These are phyloP conservation scores for Anguilla japonica DNA, from an alignment of 2,113 vertebrate species.

Conservation along the genomic window DNA sequence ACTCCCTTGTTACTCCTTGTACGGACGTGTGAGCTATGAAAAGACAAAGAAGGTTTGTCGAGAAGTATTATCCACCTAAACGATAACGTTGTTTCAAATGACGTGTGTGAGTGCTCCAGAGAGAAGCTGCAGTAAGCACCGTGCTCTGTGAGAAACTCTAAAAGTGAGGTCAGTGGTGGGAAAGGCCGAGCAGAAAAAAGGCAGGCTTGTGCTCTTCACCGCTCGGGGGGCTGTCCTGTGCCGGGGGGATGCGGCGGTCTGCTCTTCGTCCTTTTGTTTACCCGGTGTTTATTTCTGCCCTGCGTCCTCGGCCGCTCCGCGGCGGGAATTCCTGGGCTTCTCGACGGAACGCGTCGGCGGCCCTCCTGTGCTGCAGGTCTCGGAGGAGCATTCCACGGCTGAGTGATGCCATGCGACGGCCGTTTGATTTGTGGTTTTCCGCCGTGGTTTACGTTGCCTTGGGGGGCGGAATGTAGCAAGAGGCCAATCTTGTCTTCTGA, in stretches of 20 bases:
- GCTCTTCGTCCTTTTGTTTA: neutral
- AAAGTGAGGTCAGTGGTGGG: neutral
- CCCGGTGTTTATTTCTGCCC: neutral
- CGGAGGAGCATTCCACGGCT: constrained; percentile 36
- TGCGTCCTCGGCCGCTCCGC: neutral
- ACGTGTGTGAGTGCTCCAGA: neutral
- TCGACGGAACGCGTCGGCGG: constrained; percentile 62
- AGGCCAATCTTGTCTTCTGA: constrained; percentile 24
- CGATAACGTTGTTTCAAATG: neutral
- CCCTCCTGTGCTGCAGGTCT: constrained; percentile 26
- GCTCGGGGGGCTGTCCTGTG: neutral
- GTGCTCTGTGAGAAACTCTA: neutral
- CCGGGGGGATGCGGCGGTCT: neutral
- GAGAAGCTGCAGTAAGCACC: neutral
- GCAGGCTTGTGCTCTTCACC: neutral
- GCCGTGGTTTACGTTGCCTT: constrained; percentile 30
- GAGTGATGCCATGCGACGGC: constrained; percentile 14
- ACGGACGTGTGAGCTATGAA: neutral
- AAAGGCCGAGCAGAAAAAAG: neutral
- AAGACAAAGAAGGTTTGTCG: neutral
- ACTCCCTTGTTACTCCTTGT: neutral
- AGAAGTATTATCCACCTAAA: neutral
- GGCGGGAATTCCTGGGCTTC: constrained; percentile 56
- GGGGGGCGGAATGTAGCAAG: constrained; percentile 20
- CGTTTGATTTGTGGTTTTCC: constrained; percentile 58